Conservation (phyloP, 2,113 vertebrate species). For the Coryphaenoides rupestris region DNA sequence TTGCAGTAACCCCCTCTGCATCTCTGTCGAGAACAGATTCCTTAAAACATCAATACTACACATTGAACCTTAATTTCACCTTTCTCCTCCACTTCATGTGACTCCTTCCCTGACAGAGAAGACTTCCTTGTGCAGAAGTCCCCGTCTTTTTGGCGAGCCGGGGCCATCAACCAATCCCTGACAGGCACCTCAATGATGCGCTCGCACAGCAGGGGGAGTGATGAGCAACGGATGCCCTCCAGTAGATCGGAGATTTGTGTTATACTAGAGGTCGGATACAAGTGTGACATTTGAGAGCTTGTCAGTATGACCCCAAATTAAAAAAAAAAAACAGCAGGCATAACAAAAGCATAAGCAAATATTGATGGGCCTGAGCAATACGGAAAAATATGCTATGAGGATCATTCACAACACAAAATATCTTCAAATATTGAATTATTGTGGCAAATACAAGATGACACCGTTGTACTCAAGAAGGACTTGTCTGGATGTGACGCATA, state of each 20-base stretch:
- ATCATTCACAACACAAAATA: too few species aligned
- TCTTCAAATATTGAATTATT: too few species aligned
- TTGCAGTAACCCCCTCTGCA: too few species aligned
- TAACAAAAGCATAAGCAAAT: background rate
- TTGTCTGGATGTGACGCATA: background rate
- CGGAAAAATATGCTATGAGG: too few species aligned
- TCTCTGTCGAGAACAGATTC: too few species aligned
- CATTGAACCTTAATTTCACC: background rate
- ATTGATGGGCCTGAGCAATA: too few species aligned
- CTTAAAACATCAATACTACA: too few species aligned
- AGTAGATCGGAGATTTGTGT: constrained; percentile 87
- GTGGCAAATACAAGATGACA: too few species aligned
- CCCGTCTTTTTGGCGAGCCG: constrained; percentile 76
- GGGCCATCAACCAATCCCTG: constrained; percentile 80
- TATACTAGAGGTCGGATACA: constrained; percentile 65
- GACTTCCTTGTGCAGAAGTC: constrained; percentile 58
- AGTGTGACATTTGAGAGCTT: too few species aligned
- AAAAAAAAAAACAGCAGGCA: background rate
- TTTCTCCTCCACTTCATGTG: constrained; percentile 38
- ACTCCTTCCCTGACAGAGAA: constrained; percentile 38
- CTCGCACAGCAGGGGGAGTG: constrained; percentile 80
- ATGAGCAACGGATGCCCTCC: constrained; percentile 74
- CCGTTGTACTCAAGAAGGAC: too few species aligned
- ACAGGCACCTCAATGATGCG: constrained; percentile 78
- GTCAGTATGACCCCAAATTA: too few species aligned